Conservation (phyloP, 2,113 vertebrate genomes). For the Actenoides lindsayi region DNA sequence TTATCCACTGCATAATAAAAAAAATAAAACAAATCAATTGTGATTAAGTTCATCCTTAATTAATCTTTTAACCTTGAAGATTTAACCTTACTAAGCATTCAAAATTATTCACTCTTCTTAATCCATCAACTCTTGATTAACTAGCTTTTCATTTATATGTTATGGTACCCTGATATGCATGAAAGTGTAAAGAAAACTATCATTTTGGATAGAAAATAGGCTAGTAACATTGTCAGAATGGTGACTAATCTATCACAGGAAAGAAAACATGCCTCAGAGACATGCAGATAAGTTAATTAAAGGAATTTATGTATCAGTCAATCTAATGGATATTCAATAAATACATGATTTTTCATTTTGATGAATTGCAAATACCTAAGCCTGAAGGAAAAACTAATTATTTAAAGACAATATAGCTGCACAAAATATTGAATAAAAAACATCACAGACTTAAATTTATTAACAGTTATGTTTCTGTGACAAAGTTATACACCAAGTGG, state of each 20-base stretch:
- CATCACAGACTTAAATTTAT: background rate
- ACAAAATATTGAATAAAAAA: background rate
- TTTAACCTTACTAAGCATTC: background rate
- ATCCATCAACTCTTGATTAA: background rate
- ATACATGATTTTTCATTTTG: background rate
- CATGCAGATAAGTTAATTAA: background rate
- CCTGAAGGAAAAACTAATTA: background rate
- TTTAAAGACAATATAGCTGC: background rate
- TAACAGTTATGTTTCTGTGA: background rate
- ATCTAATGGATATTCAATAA: background rate
- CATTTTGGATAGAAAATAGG: background rate
- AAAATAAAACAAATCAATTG: background rate
- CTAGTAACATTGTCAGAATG: background rate
- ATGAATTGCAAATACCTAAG: background rate
- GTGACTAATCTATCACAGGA: background rate
- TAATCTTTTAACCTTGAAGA: background rate
- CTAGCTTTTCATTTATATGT: background rate
- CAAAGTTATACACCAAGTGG: background rate
- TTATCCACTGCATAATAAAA: background rate
- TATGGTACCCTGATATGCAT: background rate
- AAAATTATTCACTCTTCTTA: background rate
- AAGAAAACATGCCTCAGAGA: background rate
- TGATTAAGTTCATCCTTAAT: background rate
- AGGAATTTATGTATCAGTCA: background rate
- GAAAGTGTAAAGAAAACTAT: background rate